Base-by-base conservation (phyloP, 2,797 vertebrate species). In the Buphagus erythrorhynchus region DNA sequence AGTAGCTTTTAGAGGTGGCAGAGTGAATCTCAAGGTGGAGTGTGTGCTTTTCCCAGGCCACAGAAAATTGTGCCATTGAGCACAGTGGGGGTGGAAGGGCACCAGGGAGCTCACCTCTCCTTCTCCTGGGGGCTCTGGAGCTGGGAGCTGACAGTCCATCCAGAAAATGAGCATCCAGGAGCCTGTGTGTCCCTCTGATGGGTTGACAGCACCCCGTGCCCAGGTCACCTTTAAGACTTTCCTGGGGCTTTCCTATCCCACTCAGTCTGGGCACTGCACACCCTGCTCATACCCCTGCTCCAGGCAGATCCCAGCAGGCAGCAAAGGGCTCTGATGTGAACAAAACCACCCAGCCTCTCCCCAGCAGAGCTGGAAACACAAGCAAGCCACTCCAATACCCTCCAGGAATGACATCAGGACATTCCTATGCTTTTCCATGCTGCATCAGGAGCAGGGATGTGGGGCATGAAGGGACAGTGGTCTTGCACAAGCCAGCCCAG, bases 251-350 rank as follows among this genome's bases (percentile, higher is more conserved):
- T 66, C 33, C 48, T 15, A 1, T 10, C 38, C n/a, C 22, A 2
- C 65, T 54, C 3, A 2, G 33, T 25, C 29, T 6, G 2, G 54
- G 65, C 43, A 16, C 59, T 42, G 43, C 55, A n/a, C 29, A 6
- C 40, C 4, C 24, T 45, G 45, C 6, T 52, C 5, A 1, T 43
- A 38, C 1, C 54, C 57, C 58, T 0, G 4, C 40, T 18, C 49
- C 3, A 5, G 45, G 42, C 76, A 78, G 62, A 71, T 18, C 67
- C 72, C 89, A 78, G 68, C 48, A 62, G 52, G 33, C 43, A 71
- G 38, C 33, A 35, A 51, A 83, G 51, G 18, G 65, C 72, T 65
- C 58, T 71, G 51, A 35, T 38, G 45, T 31, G 58, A 61, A 38
- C 3, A 46, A 57, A 75, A 74, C 33, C 68, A 75, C 2, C 12